Evolutionary conservation across 1,140 invertebrate genomes (phyloP), one percentile per base, ranked within the genome.

Genomic region (Pseudobourletiella spinata): DNA sequence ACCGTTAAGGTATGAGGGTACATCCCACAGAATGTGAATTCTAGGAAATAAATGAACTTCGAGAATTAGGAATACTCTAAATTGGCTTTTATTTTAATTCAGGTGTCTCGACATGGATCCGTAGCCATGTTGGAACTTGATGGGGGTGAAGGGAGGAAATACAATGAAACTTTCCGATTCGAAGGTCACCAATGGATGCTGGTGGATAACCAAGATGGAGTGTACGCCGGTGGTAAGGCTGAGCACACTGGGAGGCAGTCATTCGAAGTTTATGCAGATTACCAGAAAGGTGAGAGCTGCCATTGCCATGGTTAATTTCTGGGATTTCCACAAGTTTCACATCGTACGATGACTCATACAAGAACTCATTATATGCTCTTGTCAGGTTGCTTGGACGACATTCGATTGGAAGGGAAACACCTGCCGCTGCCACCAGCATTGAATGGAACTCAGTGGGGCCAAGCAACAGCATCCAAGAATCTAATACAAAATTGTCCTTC

Each of bases 241-340:
- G 91, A 95, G 73, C 95, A 95, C 72, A 92, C 91, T 22, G 91
- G 91, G 25, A 88, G 92, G 1, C 76, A 88, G 54, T 92, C 89
- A 0, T 93, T 92, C 74, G 90, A 94, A 77, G 91, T 95, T 4
- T 93, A 93, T 72, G 87, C 89, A n/a, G 92, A 95, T 74, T 95
- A 90, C 75, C 89, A 94, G 71, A 91, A 94, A 81, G 86, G 87
- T 89, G 74, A 73, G 70, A 64, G 54, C 32, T 39, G n/a, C n/a
- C n/a, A n/a, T n/a, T n/a, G n/a, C n/a, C n/a, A n/a, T n/a, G n/a
- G n/a, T n/a, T n/a, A n/a, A n/a, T n/a, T n/a, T n/a, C n/a, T n/a
- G n/a, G n/a, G n/a, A n/a, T n/a, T n/a, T n/a, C n/a, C n/a, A n/a
- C n/a, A n/a, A n/a, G n/a, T n/a, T n/a, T n/a, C n/a, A n/a, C n/a